Evolutionary conservation across 2,113 vertebrate species (phyloP).

Genomic region (Melanerpes formicivorus): DNA sequence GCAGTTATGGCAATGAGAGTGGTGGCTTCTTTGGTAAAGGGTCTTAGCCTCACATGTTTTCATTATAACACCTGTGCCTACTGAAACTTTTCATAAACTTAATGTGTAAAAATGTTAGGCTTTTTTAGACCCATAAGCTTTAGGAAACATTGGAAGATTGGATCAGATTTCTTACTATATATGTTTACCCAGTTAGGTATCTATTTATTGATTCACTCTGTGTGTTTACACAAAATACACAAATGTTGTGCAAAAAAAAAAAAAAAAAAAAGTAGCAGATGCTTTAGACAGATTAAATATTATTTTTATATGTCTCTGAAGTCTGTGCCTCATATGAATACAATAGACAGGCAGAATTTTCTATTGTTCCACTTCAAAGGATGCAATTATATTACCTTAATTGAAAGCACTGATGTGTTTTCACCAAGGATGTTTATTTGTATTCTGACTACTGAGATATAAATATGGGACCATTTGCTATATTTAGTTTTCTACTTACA

Average conservation of each 20-base stretch:
- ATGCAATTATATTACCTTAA: slow-evolving; percentile 86
- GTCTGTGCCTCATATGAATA: slow-evolving; percentile 77
- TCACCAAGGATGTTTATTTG: slow-evolving; percentile 81
- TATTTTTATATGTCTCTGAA: slow-evolving; percentile 78
- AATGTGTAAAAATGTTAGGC: background rate
- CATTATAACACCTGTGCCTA: background rate
- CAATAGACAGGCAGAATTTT: slow-evolving; percentile 79
- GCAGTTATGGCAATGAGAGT: background rate
- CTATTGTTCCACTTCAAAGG: slow-evolving; percentile 85
- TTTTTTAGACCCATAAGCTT: background rate
- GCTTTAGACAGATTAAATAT: slow-evolving; percentile 75
- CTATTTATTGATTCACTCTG: slow-evolving; percentile 66
- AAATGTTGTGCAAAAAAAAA: slow-evolving; percentile 55
- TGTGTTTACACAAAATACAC: slow-evolving; percentile 65
- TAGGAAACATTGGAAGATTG: slow-evolving; percentile 7
- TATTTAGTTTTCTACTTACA: slow-evolving; percentile 74
- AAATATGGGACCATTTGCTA: slow-evolving; percentile 76
- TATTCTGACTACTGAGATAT: slow-evolving; percentile 82
- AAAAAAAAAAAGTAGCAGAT: slow-evolving; percentile 67
- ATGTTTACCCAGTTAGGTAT: slow-evolving; percentile 57
- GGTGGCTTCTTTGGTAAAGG: background rate
- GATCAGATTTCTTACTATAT: slow-evolving; percentile 38
- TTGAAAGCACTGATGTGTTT: slow-evolving; percentile 85
- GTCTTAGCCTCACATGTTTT: background rate
- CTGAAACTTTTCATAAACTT: background rate